These are phyloP conservation scores for Salvelinus alpinus DNA, from an alignment of 2,113 vertebrate genomes.

Conservation along the genomic window DNA sequence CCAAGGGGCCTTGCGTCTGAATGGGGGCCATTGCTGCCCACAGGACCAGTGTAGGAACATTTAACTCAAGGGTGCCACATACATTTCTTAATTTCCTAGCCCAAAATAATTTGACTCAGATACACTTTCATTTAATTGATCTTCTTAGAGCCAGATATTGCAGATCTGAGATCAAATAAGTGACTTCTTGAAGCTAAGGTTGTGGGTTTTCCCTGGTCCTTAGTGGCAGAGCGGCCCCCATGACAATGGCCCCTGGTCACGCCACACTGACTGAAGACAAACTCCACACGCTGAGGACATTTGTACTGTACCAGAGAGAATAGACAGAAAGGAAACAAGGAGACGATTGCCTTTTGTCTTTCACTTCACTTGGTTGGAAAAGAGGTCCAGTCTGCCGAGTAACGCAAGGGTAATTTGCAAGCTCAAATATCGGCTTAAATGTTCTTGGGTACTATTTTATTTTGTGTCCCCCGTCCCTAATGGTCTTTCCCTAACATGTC, in stretches of 20 bases:
- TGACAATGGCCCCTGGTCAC: slow-evolving; percentile 62
- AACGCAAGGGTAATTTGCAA: not conserved
- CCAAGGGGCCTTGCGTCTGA: slow-evolving; percentile 60
- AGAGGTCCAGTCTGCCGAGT: slow-evolving; percentile 68
- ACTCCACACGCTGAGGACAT: slow-evolving; percentile 56
- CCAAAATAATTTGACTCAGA: not conserved
- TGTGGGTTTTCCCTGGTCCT: slow-evolving; percentile 20
- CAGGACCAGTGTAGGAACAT: not conserved
- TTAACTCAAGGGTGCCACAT: too few species aligned
- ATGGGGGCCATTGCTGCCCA: slow-evolving; percentile 50
- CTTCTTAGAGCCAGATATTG: too few species aligned
- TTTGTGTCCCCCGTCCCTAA: not conserved
- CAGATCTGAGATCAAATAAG: too few species aligned
- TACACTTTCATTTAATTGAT: not conserved
- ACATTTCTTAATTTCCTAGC: too few species aligned
- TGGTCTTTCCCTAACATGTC: not conserved
- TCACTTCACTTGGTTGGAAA: slow-evolving; percentile 42
- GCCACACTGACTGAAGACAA: slow-evolving; percentile 57
- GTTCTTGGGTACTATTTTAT: not conserved
- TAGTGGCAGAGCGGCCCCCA: slow-evolving; percentile 57
- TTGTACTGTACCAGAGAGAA: slow-evolving; percentile 53
- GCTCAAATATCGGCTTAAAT: too few species aligned
- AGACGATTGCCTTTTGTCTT: slow-evolving; percentile 20
- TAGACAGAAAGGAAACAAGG: slow-evolving; percentile 45
- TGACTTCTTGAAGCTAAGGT: not conserved